phyloP scores from a whole-genome alignment of 1,140 invertebrate species.

The Eueides isabella region DNA sequence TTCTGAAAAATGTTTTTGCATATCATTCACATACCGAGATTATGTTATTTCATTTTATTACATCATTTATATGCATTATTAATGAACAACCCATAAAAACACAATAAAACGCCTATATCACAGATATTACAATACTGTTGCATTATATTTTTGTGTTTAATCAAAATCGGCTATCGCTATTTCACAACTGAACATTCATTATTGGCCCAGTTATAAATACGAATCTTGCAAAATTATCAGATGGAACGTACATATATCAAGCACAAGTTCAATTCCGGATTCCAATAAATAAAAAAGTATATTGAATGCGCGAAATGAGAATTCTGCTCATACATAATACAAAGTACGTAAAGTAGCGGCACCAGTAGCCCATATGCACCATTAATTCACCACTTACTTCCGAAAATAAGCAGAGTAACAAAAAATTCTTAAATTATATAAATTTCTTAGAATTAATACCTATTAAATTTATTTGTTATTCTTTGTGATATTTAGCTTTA shows the following conservation, averaged over 20 bases:
- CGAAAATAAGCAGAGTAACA: too few species aligned
- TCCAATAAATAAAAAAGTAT: neutral
- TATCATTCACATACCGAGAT: neutral
- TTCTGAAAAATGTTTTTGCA: neutral
- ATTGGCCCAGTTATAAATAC: conserved; percentile 10
- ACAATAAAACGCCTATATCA: neutral
- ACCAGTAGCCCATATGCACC: too few species aligned
- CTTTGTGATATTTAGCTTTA: too few species aligned
- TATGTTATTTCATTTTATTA: conserved; percentile 5
- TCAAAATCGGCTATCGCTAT: neutral
- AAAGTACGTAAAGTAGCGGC: too few species aligned
- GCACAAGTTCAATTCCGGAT: neutral
- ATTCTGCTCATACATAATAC: too few species aligned
- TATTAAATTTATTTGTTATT: too few species aligned
- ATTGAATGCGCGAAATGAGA: neutral
- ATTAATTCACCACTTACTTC: too few species aligned
- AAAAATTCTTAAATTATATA: too few species aligned
- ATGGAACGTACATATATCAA: neutral
- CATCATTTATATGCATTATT: neutral
- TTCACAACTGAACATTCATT: neutral
- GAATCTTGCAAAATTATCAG: neutral
- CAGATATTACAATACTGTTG: neutral
- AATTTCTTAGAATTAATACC: too few species aligned
- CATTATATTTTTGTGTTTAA: neutral
- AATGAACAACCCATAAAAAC: neutral